A percentile compares a stretch with the other conserved stretches of the same genome.
These are phyloP conservation scores for Drosophila sucinea DNA, from an alignment of 1,140 invertebrate genomes.

Conservation along the genomic window DNA sequence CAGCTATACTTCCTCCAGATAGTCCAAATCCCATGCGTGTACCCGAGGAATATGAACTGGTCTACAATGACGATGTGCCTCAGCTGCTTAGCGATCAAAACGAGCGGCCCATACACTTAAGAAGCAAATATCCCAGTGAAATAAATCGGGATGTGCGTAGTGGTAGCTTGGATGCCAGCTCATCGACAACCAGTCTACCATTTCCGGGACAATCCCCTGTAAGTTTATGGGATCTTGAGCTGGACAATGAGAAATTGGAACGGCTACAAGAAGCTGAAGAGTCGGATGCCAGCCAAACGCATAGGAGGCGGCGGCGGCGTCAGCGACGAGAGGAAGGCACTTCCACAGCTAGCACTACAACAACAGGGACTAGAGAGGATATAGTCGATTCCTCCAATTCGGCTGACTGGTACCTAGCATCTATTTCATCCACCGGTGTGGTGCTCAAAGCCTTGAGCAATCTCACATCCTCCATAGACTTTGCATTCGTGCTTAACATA, in stretches of 20 bases:
- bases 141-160: conserved; percentile 77
- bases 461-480: conserved; percentile 68
- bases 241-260: conserved; percentile 76
- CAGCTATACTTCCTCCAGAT: conserved; percentile 31
- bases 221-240: conserved; percentile 79
- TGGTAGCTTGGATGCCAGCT: conserved; percentile 42
- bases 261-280: conserved; percentile 32
- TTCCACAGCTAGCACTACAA: conserved; percentile 18
- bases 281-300: conserved; percentile 4
- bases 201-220: conserved; percentile 58
- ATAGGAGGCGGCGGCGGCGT: conserved; percentile 30
- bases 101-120: conserved; percentile 72
- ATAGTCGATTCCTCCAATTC: conserved; percentile 11
- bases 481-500: conserved; percentile 81
- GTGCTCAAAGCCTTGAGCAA: conserved; percentile 70
- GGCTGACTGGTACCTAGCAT: conserved; percentile 74
- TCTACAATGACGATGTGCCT: conserved; percentile 68
- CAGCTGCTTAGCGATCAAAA: conserved; percentile 51
- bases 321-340: conserved; percentile 35
- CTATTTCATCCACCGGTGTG: conserved; percentile 80
- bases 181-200: conserved; percentile 44
- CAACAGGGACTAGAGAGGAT: conserved; percentile 44
- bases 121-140: conserved; percentile 72
- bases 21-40: conserved; percentile 52
- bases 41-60: conserved; percentile 67